phyloP scores from a whole-genome alignment of 2,797 vertebrate genomes.

The Crypturellus tataupa region DNA sequence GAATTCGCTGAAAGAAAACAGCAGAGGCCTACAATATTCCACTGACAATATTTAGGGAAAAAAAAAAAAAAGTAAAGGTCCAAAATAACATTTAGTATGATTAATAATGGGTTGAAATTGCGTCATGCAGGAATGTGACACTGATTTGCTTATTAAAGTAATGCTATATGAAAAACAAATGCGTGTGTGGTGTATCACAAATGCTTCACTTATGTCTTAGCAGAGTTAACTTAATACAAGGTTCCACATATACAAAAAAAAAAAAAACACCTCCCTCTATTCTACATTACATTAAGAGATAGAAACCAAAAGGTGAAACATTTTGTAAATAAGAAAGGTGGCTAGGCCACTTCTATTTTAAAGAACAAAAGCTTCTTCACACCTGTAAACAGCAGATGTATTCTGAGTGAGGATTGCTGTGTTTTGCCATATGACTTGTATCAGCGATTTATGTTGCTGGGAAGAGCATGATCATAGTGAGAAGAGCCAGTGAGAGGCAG shows the following conservation, averaged over 20 bases:
- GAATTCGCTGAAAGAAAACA: slow-evolving; percentile 86
- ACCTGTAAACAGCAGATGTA: slow-evolving; percentile 48
- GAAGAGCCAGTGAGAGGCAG: not conserved
- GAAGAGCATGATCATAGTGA: not conserved
- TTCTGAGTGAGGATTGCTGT: slow-evolving; percentile 20
- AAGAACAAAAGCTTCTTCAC: slow-evolving; percentile 30
- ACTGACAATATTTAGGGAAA: slow-evolving; percentile 76
- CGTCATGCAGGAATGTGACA: slow-evolving; percentile 79
- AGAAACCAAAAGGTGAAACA: not conserved
- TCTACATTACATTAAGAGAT: not conserved
- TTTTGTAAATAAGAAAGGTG: not conserved
- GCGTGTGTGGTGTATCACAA: slow-evolving; percentile 32
- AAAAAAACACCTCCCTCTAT: not conserved
- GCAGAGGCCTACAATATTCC: slow-evolving; percentile 80
- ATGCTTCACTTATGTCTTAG: slow-evolving; percentile 10
- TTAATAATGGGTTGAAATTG: slow-evolving; percentile 80
- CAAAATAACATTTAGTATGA: slow-evolving; percentile 77
- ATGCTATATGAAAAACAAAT: slow-evolving; percentile 64
- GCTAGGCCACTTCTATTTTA: not conserved
- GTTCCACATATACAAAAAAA: slow-evolving; percentile 31
- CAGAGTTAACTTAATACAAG: slow-evolving; percentile 28
- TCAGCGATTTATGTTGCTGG: slow-evolving; percentile 33
- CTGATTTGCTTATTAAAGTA: slow-evolving; percentile 76
- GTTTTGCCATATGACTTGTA: not conserved
- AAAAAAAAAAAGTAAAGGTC: slow-evolving; percentile 58